These are phyloP conservation scores for Pantherophis vulpinus DNA, from an alignment of 2,797 vertebrate genomes.

Conservation along the genomic window DNA sequence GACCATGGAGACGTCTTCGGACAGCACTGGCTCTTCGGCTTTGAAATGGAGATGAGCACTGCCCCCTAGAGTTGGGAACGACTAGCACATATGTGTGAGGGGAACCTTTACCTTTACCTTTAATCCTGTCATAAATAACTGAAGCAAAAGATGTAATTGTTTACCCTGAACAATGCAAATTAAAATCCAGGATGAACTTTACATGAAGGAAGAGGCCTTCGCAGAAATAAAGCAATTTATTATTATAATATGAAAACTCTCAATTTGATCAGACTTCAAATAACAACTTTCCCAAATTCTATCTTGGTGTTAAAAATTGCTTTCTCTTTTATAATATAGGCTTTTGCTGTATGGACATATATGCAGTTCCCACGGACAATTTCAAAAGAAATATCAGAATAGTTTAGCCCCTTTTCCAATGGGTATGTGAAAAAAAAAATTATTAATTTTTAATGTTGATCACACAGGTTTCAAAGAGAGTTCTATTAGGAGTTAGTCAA, in stretches of 20 bases:
- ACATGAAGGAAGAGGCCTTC: background rate
- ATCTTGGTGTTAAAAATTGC: background rate
- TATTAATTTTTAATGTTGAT: background rate
- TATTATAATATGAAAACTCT: background rate
- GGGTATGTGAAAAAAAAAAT: background rate
- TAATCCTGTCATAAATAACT: slow-evolving; percentile 6
- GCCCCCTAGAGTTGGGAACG: too few species aligned
- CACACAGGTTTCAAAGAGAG: background rate
- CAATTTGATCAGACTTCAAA: background rate
- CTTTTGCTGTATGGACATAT: background rate
- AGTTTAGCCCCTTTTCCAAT: background rate
- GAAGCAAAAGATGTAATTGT: slow-evolving; percentile 1
- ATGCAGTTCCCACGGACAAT: background rate
- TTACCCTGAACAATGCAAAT: background rate
- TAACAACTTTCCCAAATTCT: background rate
- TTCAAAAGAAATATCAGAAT: background rate
- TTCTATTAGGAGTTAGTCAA: background rate
- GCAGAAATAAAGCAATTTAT: background rate
- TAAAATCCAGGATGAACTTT: background rate
- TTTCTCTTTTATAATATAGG: background rate
- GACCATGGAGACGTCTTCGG: too few species aligned
- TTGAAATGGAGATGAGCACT: too few species aligned
- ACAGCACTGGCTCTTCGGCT: too few species aligned
- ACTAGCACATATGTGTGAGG: too few species aligned
- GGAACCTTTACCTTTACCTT: too few species aligned